phyloP scores from a whole-genome alignment of 2,888 invertebrate species.

The Dynastes grantii region DNA sequence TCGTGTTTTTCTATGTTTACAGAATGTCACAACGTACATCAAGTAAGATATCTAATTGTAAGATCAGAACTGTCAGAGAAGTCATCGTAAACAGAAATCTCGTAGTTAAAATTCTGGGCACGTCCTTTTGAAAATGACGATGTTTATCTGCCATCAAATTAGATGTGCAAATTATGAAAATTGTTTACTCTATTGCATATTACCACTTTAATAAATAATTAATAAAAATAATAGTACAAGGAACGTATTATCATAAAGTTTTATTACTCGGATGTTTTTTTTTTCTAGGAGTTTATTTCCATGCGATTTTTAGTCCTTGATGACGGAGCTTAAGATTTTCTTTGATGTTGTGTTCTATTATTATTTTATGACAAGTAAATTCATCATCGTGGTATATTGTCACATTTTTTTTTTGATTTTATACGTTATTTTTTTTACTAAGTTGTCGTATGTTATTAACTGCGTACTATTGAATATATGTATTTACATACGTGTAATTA shows the following conservation, averaged over 20 bases:
- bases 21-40: too few species aligned
- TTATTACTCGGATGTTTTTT: not conserved
- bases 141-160: not conserved
- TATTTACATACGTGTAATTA: too few species aligned
- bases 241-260: not conserved
- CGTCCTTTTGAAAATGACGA: not conserved
- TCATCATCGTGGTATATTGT: not conserved
- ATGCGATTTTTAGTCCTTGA: slow-evolving; percentile 1
- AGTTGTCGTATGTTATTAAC: too few species aligned
- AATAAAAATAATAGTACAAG: slow-evolving; percentile 2
- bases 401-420: not conserved
- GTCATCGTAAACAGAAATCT: not conserved
- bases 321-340: too few species aligned
- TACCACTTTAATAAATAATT: slow-evolving; percentile 5
- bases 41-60: too few species aligned
- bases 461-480: too few species aligned
- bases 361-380: not conserved
- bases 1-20: too few species aligned
- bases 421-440: too few species aligned
- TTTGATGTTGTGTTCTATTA: not conserved
- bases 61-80: too few species aligned
- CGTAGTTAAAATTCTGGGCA: not conserved
- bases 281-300: not conserved
- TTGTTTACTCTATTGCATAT: slow-evolving; percentile 6
- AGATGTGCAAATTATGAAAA: slow-evolving; percentile 10